Conservation (phyloP, 2,888 invertebrate species). For the Yponomeuta cagnagella region DNA sequence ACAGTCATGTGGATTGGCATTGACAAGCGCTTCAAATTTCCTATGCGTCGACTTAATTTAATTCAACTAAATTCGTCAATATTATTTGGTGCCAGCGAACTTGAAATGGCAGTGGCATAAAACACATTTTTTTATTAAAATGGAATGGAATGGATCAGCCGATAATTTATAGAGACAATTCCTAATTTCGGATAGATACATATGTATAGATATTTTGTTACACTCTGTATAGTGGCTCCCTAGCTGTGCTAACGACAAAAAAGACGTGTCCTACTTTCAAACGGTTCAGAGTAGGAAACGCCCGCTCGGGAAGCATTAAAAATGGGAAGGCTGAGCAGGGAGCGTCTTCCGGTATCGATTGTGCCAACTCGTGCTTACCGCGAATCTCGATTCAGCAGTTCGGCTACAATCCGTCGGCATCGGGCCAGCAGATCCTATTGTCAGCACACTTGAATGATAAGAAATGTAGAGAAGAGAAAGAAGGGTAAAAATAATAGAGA, state of each 20-base stretch:
- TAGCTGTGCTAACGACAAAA: neutral
- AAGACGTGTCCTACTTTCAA: neutral
- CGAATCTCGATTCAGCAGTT: conserved; percentile 55
- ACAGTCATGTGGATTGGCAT: too few species aligned
- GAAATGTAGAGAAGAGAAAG: neutral
- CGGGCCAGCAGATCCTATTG: neutral
- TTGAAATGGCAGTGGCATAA: too few species aligned
- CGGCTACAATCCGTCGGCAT: neutral
- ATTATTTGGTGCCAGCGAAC: too few species aligned
- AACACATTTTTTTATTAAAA: too few species aligned
- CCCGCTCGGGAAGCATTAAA: conserved; percentile 44
- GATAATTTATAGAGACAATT: too few species aligned
- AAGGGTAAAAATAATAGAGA: neutral
- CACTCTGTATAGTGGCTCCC: too few species aligned
- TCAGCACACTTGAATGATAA: neutral
- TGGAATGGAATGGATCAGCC: too few species aligned
- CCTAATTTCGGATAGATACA: too few species aligned
- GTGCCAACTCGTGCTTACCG: conserved; percentile 72
- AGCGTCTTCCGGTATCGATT: conserved; percentile 58
- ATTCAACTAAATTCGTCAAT: too few species aligned
- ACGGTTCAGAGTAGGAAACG: neutral
- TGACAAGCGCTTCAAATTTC: too few species aligned
- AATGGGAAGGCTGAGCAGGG: conserved; percentile 42
- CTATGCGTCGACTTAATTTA: too few species aligned
- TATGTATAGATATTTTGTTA: too few species aligned